Conservation (phyloP, 2,888 invertebrate genomes). For the Drosophila stalkeri region DNA sequence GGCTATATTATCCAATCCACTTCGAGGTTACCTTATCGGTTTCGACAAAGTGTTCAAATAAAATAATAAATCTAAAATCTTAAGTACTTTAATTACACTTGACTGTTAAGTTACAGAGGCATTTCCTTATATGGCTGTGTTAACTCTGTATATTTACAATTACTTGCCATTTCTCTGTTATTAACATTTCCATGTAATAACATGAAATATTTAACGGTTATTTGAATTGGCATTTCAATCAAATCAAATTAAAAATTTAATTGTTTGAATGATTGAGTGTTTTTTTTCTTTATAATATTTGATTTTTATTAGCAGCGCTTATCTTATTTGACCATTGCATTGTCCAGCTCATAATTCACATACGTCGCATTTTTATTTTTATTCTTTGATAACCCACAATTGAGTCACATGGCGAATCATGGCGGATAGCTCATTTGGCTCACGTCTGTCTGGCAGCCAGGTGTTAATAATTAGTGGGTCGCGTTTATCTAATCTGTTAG, state of each 20-base stretch:
- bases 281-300: background rate
- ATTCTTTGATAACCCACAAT: slow-evolving; percentile 5
- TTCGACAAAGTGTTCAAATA: background rate
- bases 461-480: slow-evolving; percentile 38
- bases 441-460: slow-evolving; percentile 31
- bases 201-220: background rate
- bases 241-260: background rate
- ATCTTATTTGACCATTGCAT: background rate
- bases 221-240: background rate
- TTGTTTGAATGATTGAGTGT: background rate
- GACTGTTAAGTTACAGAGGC: background rate
- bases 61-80: slow-evolving; percentile 2
- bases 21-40: slow-evolving; percentile 18
- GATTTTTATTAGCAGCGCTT: background rate
- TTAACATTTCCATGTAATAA: background rate
- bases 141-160: background rate
- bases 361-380: background rate
- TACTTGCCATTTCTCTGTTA: background rate
- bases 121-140: background rate
- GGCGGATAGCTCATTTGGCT: background rate
- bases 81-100: background rate
- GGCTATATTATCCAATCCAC: slow-evolving; percentile 11
- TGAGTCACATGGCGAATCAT: slow-evolving; percentile 46
- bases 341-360: background rate
- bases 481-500: slow-evolving; percentile 51